A percentile compares a stretch with the other conserved stretches of the same genome.
These are phyloP conservation scores for Cylloceria caligata DNA, from an alignment of 2,888 invertebrate genomes.

Conservation along the genomic window DNA sequence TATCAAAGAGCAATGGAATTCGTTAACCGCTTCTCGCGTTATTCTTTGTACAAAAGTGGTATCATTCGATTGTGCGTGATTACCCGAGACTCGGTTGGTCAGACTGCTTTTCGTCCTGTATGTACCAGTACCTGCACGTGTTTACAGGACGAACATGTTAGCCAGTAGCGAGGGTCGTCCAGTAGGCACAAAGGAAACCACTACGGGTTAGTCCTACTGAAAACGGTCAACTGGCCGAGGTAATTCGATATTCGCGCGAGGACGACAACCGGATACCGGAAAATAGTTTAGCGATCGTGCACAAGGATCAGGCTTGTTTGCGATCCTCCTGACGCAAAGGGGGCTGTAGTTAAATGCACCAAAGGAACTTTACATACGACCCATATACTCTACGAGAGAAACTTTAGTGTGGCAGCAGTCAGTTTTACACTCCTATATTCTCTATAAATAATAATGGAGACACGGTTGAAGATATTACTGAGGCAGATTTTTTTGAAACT, in stretches of 20 bases:
- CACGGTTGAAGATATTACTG: not conserved
- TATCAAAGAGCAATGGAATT: too few species aligned
- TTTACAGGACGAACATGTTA: not conserved
- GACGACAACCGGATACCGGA: slow-evolving; percentile 70
- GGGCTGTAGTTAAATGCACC: slow-evolving; percentile 1
- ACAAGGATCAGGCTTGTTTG: slow-evolving; percentile 15
- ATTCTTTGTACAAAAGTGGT: too few species aligned
- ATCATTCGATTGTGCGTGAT: not conserved
- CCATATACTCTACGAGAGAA: not conserved
- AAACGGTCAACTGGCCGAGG: slow-evolving; percentile 61
- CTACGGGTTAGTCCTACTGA: slow-evolving; percentile 12
- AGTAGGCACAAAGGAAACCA: slow-evolving; percentile 65
- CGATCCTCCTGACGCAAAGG: slow-evolving; percentile 6
- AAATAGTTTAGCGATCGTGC: slow-evolving; percentile 58
- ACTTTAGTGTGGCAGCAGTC: too few species aligned
- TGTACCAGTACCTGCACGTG: not conserved
- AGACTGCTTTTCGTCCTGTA: not conserved
- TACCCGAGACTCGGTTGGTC: not conserved
- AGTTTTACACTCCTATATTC: not conserved
- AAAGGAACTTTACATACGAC: slow-evolving; percentile 9
- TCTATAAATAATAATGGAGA: not conserved
- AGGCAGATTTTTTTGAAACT: not conserved
- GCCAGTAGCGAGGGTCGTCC: slow-evolving; percentile 45
- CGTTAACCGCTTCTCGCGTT: too few species aligned
- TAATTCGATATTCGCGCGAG: slow-evolving; percentile 78